Percentiles rank a stretch among this genome's conserved stretches.
These are phyloP conservation scores for Peromyscus eremicus DNA, from an alignment of 2,797 vertebrate species.

Conservation along the genomic window DNA sequence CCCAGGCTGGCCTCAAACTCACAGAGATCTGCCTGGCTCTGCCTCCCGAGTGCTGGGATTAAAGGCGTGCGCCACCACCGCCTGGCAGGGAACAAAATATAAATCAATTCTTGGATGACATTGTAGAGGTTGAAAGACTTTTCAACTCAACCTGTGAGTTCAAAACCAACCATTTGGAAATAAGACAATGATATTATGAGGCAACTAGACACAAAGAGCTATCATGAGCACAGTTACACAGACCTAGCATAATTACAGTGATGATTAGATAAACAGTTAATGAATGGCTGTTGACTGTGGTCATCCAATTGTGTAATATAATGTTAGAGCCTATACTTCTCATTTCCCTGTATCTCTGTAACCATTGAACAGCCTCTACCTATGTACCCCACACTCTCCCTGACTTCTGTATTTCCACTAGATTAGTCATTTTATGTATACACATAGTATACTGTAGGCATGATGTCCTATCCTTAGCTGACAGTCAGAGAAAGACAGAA, in stretches of 20 bases:
- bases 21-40: no score
- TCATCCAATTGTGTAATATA: not conserved
- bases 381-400: fast-evolving
- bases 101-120: not conserved
- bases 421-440: not conserved
- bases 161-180: not conserved
- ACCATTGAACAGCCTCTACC: not conserved
- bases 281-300: not conserved
- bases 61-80: no score
- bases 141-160: not conserved
- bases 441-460: not conserved
- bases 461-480: not conserved
- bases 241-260: not conserved
- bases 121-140: not conserved
- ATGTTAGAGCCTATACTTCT: not conserved
- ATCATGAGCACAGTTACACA: not conserved
- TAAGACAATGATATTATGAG: not conserved
- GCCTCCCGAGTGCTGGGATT: no score
- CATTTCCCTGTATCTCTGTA: not conserved
- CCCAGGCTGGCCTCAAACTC: no score
- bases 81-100: not conserved
- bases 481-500: not conserved
- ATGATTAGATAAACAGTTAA: not conserved
- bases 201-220: not conserved
- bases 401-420: not conserved